Percentiles rank a stretch among this genome's conserved stretches.
These are phyloP conservation scores for Gallinago solitaria DNA, from an alignment of 2,797 vertebrate species.

Conservation along the genomic window DNA sequence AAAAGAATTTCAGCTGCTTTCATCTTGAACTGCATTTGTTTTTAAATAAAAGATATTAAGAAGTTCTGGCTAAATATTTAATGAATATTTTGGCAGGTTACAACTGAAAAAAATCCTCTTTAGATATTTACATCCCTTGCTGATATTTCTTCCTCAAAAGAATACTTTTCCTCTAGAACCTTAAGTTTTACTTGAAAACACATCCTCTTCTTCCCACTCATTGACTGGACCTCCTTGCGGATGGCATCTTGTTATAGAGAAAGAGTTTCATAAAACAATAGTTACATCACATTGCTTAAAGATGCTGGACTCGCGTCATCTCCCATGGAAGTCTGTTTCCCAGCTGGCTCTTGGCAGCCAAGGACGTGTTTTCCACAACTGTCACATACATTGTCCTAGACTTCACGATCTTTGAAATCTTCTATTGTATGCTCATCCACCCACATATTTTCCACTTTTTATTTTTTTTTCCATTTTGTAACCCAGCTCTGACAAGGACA, in stretches of 20 bases:
- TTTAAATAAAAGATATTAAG: background rate
- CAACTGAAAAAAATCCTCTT: background rate
- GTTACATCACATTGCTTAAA: background rate
- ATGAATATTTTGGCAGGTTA: background rate
- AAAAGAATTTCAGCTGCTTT: background rate
- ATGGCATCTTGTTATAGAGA: background rate
- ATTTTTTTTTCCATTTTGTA: background rate
- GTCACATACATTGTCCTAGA: background rate
- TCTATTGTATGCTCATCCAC: background rate
- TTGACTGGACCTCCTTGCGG: background rate
- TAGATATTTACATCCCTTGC: background rate
- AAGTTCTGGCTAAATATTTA: background rate
- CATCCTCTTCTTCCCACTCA: background rate
- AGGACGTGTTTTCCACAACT: background rate
- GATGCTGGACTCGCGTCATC: accelerated
- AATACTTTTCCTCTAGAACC: background rate
- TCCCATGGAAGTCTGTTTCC: background rate
- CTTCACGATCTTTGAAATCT: background rate
- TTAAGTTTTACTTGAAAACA: background rate
- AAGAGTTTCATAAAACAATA: background rate
- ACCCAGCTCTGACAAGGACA: background rate
- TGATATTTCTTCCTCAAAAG: background rate
- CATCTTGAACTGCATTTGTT: background rate
- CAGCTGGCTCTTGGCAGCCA: background rate
- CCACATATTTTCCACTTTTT: background rate